These are phyloP conservation scores for Oreortyx pictus DNA, from an alignment of 2,797 vertebrate species.

Conservation along the genomic window DNA sequence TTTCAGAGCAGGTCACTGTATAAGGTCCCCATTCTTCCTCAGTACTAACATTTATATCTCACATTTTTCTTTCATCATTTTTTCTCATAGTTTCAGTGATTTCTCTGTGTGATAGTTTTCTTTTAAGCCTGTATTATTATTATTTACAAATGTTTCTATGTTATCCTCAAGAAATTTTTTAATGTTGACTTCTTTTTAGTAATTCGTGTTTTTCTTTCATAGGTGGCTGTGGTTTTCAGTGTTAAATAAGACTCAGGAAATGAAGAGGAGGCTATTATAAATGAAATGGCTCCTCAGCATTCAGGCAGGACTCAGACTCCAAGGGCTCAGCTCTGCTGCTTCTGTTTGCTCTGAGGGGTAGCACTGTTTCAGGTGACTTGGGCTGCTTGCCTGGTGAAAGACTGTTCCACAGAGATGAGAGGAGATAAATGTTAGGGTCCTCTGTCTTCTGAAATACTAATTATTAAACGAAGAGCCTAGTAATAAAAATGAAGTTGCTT, in stretches of 20 bases:
- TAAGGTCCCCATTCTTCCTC: background rate
- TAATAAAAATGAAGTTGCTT: conserved; percentile 45
- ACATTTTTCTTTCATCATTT: background rate
- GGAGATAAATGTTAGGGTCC: background rate
- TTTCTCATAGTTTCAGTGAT: background rate
- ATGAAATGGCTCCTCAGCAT: background rate
- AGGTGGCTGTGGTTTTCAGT: conserved; percentile 8
- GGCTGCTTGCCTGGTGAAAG: background rate
- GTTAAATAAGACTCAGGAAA: conserved; percentile 10
- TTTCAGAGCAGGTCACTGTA: background rate
- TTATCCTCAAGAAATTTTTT: conserved; percentile 24
- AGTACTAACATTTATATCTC: background rate
- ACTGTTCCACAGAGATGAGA: background rate
- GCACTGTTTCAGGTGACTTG: rapidly evolving
- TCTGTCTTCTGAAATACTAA: conserved; percentile 33
- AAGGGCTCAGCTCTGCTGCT: background rate
- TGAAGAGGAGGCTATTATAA: background rate
- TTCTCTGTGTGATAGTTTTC: background rate
- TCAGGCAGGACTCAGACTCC: background rate
- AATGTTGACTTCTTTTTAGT: conserved; percentile 39
- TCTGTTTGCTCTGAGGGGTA: background rate
- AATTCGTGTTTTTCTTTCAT: conserved; percentile 26
- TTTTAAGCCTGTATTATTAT: conserved; percentile 19
- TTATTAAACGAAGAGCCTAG: background rate
- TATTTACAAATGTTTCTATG: background rate